Base-by-base conservation (phyloP, 2,888 invertebrate genomes). In the Agrochola macilenta region DNA sequence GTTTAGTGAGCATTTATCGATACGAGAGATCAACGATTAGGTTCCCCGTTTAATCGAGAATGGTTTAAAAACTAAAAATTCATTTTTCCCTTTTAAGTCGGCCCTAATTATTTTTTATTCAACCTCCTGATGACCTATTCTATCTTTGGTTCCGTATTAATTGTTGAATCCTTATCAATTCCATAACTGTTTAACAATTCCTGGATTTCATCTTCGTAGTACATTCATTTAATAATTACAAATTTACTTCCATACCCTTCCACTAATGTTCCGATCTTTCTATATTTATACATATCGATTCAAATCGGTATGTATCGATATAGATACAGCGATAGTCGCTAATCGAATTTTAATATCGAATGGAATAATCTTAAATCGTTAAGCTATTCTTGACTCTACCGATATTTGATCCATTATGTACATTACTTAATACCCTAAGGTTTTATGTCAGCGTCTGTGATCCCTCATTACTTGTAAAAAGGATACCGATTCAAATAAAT, bases 141-240 rank as follows among this genome's bases (percentile, higher is more conserved):
- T 93, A 93, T 92, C 89, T 93, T 95, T 96, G 95, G 95, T 95
- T 95, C 95, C 92, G 69, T 93, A 94, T 93, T 92, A 92, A 92
- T 92, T 93, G 91, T 92, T 92, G 90, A 90, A 89, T 92, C 91
- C 89, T 85, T 90, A 93, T 96, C 96, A 96, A 96, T 96, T 96
- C 95, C 96, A 91, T 89, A 88, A 92, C 92, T 91, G 90, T 86
- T 90, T 87, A 93, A 93, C 95, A 95, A 95, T 95, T 95, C 95
- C 95, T 92, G 91, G 89, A 85, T 88, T 91, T 89, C 87, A 83
- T 88, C 78, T 87, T 85, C 87, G 69, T 79, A 82, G 76, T 84
- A 80, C 76, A 71, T 74, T 88, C 69, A 77, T 88, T 86, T 84
- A 78, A 74, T 80, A 81, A 81, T 81, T 84, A 84, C 74, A 74